phyloP scores from a whole-genome alignment of 2,888 invertebrate species.

The Ectobius pallidus region DNA sequence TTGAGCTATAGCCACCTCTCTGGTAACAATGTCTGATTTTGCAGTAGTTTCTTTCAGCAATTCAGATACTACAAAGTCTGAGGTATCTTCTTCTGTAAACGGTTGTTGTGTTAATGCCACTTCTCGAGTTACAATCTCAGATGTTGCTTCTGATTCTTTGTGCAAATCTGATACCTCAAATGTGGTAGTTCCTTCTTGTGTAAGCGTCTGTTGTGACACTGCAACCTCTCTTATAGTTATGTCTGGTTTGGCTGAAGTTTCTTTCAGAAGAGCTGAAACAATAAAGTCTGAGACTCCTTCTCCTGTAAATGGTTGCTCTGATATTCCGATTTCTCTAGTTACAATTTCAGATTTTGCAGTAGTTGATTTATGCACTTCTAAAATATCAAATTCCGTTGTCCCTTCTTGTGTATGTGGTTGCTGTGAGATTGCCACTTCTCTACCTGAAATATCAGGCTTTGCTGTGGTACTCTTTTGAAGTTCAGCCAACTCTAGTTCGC shows the following conservation, averaged over 20 bases:
- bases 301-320: neutral
- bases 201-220: conserved; percentile 20
- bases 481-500: conserved; percentile 21
- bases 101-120: conserved; percentile 15
- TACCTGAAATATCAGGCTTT: conserved; percentile 3
- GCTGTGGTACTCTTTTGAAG: conserved; percentile 27
- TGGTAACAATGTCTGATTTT: neutral
- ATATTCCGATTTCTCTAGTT: conserved; percentile 1
- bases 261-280: neutral
- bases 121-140: neutral
- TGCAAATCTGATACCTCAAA: neutral
- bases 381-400: neutral
- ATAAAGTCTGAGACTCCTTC: conserved; percentile 3
- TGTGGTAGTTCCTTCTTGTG: conserved; percentile 10
- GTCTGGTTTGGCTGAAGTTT: conserved; percentile 30
- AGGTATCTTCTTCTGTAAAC: neutral
- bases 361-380: neutral
- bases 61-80: neutral
- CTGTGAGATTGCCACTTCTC: conserved; percentile 28
- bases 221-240: conserved; percentile 20
- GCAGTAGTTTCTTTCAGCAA: conserved; percentile 12
- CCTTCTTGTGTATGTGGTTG: conserved; percentile 13
- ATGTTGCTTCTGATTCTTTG: neutral
- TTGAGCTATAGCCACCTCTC: conserved; percentile 9
- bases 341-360: conserved; percentile 5